Conservation (phyloP, 2,888 invertebrate species). For the Phyllotreta cruciferae region DNA sequence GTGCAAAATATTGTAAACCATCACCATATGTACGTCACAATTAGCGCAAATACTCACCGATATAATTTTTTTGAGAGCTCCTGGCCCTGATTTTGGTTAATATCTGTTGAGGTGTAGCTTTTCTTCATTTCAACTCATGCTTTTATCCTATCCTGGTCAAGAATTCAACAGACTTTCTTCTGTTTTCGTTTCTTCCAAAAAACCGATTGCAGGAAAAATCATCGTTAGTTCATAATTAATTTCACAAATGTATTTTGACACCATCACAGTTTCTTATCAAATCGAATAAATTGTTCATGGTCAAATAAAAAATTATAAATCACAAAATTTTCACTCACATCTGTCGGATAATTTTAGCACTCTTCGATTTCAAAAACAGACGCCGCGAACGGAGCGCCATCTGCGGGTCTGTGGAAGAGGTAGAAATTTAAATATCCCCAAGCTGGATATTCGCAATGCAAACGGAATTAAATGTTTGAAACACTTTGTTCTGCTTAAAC, state of each 20-base stretch:
- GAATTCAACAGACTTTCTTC: conserved; percentile 57
- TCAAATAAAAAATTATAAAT: conserved; percentile 41
- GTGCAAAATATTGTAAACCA: conserved; percentile 14
- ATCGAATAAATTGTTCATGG: conserved; percentile 48
- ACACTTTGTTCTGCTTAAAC: conserved; percentile 4
- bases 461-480: neutral
- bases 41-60: conserved; percentile 57
- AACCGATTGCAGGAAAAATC: conserved; percentile 51
- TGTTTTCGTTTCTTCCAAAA: conserved; percentile 50
- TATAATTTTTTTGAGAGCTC: conserved; percentile 66
- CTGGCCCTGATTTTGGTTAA: conserved; percentile 64
- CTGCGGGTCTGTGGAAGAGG: conserved; percentile 25
- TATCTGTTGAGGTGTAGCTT: conserved; percentile 62
- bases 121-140: conserved; percentile 67
- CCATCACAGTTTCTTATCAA: conserved; percentile 59
- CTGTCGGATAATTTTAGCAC: conserved; percentile 46
- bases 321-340: conserved; percentile 45
- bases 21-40: conserved; percentile 21
- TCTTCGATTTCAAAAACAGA: conserved; percentile 38
- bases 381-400: conserved; percentile 31
- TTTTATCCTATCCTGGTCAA: conserved; percentile 57
- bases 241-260: conserved; percentile 58
- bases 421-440: conserved; percentile 21
- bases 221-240: conserved; percentile 58
- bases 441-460: neutral